Percentiles rank a stretch among this genome's conserved stretches.
phyloP scores from a whole-genome alignment of 1,140 invertebrate genomes.

The Eupeodes corollae region DNA sequence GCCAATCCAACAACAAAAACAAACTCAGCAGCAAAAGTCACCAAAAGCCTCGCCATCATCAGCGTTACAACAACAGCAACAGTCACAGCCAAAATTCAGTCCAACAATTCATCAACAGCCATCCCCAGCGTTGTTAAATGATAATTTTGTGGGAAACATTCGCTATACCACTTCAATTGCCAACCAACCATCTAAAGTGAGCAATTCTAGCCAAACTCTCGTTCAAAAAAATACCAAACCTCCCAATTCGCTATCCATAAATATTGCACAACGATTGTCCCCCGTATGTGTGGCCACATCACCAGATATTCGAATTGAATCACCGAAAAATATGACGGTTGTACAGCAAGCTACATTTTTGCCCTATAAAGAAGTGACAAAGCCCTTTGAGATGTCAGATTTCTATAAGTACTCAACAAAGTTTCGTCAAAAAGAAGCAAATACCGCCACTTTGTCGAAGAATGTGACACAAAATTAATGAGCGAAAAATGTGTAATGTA shows the following conservation, averaged over 20 bases:
- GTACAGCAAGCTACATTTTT: conserved; percentile 80
- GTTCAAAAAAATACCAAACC: no score
- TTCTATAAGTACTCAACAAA: conserved; percentile 96
- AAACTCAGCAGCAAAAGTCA: conserved; percentile 18
- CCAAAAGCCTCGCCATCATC: neutral
- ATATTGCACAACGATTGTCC: no score
- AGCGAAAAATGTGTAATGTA: no score
- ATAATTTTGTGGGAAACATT: no score
- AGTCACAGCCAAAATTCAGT: neutral
- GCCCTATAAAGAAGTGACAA: conserved; percentile 84
- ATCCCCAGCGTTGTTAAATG: no score
- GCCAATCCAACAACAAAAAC: conserved; percentile 24
- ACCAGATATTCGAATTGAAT: conserved; percentile 51
- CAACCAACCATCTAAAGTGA: no score
- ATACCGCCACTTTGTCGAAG: conserved; percentile 4
- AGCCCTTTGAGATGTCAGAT: conserved; percentile 93
- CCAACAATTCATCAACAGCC: no score
- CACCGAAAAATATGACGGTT: conserved; percentile 68
- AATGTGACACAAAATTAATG: no score
- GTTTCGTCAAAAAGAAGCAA: conserved; percentile 54
- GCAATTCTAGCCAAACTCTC: no score
- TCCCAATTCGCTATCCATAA: no score
- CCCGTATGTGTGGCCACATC: conserved; percentile 18
- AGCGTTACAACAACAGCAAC: neutral
- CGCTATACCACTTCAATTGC: no score